These are phyloP conservation scores for Sturmia bella DNA, from an alignment of 2,888 invertebrate species.

Conservation along the genomic window DNA sequence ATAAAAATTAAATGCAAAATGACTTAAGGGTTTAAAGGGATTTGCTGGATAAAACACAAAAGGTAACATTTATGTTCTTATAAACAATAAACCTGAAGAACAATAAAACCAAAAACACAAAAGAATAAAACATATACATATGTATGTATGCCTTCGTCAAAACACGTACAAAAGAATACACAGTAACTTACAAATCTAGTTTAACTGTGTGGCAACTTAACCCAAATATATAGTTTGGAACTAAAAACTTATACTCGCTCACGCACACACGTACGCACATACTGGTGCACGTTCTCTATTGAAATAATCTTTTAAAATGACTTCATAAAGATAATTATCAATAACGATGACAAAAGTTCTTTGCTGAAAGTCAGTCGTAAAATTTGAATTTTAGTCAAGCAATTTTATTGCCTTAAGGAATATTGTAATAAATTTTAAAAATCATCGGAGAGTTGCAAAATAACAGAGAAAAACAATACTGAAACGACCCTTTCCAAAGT, in stretches of 20 bases:
- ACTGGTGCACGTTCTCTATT: conserved; percentile 34
- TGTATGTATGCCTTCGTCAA: too few relatives aligned
- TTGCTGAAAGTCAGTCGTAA: background rate
- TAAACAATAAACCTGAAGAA: conserved; percentile 24
- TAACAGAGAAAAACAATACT: conserved; percentile 5
- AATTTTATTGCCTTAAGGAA: conserved; percentile 61
- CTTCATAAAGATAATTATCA: conserved; percentile 79
- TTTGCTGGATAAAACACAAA: conserved; percentile 33
- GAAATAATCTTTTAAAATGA: conserved; percentile 68
- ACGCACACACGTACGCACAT: too few relatives aligned
- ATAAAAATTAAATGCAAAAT: conserved; percentile 30
- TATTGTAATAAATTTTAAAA: conserved; percentile 63
- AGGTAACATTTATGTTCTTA: conserved; percentile 29
- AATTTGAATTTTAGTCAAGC: background rate
- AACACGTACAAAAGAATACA: too few relatives aligned
- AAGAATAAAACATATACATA: conserved; percentile 16
- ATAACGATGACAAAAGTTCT: conserved; percentile 75
- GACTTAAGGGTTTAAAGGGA: conserved; percentile 58
- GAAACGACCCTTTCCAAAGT: conserved; percentile 58
- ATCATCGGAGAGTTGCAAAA: conserved; percentile 44
- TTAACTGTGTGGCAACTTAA: conserved; percentile 65
- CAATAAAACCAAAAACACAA: background rate
- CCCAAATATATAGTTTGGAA: conserved; percentile 58
- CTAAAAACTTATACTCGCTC: conserved; percentile 39
- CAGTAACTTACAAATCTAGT: conserved; percentile 18